Evolutionary conservation across 2,113 vertebrate species (phyloP).

Genomic region (Pagrus major): DNA sequence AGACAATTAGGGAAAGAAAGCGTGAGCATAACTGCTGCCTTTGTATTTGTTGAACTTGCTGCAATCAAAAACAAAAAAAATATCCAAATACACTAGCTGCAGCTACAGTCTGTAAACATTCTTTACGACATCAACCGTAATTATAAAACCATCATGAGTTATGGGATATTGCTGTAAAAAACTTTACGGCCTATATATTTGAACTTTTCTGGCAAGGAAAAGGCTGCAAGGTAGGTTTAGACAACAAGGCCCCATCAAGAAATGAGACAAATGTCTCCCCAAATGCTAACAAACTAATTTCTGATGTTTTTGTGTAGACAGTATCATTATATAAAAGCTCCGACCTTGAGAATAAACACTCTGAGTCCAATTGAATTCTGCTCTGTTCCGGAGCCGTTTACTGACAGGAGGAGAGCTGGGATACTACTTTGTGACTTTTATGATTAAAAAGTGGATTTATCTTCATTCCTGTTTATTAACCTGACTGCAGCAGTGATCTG

Average conservation of each 20-base stretch:
- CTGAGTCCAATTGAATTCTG: no score
- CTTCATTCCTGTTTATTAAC: no score
- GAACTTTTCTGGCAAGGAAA: background rate
- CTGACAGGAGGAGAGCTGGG: no score
- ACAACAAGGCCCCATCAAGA: background rate
- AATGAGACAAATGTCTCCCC: background rate
- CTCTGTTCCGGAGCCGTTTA: no score
- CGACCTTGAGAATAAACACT: no score
- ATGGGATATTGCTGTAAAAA: background rate
- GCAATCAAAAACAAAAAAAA: background rate
- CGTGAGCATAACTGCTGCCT: background rate
- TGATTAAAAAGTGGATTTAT: no score
- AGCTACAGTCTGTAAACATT: constrained; percentile 24
- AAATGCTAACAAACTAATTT: background rate
- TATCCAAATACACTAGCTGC: constrained; percentile 23
- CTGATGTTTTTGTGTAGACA: background rate
- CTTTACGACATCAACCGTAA: constrained; percentile 11
- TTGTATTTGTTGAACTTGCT: background rate
- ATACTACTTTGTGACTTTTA: no score
- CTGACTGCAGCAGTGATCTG: no score
- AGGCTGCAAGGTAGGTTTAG: no score
- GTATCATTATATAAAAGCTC: background rate
- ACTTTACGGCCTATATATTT: background rate
- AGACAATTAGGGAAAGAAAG: constrained; percentile 2
- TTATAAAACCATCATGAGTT: constrained; percentile 14